Percentiles rank a stretch among this genome's conserved stretches.
Evolutionary conservation across 2,888 invertebrate genomes (phyloP).

Genomic region (Erpobdella octoculata): DNA sequence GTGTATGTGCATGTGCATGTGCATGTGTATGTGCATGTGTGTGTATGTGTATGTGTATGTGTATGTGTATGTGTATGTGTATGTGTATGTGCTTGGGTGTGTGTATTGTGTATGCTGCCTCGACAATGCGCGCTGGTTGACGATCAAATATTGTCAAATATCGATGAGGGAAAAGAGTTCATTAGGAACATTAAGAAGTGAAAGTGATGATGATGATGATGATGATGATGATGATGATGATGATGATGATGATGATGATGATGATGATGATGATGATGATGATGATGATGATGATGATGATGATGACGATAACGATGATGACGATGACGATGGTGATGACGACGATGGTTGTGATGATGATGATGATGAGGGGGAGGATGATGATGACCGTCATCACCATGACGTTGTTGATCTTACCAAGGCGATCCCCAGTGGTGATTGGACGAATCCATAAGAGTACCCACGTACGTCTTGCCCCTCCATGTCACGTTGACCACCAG

Average conservation of each 20-base stretch:
- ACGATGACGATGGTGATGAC: not conserved
- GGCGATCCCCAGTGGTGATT: slow-evolving; percentile 97
- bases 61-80: too few relatives aligned
- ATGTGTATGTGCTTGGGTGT: too few relatives aligned
- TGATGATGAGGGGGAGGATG: not conserved
- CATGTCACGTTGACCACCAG: slow-evolving; percentile 96
- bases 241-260: slow-evolving; percentile 1
- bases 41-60: too few relatives aligned
- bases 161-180: too few relatives aligned
- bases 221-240: slow-evolving; percentile 1
- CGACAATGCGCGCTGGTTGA: too few relatives aligned
- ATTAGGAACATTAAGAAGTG: too few relatives aligned
- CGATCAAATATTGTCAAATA: too few relatives aligned
- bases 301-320: not conserved
- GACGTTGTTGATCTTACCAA: slow-evolving; percentile 34
- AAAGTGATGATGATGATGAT: slow-evolving; percentile 1
- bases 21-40: too few relatives aligned
- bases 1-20: too few relatives aligned
- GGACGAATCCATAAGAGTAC: slow-evolving; percentile 89
- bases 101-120: too few relatives aligned
- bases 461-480: slow-evolving; percentile 96
- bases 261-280: not conserved
- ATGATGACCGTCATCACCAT: not conserved
- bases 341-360: not conserved
- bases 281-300: too few relatives aligned